Conservation (phyloP, 2,888 invertebrate genomes). For the Pecten maximus region DNA sequence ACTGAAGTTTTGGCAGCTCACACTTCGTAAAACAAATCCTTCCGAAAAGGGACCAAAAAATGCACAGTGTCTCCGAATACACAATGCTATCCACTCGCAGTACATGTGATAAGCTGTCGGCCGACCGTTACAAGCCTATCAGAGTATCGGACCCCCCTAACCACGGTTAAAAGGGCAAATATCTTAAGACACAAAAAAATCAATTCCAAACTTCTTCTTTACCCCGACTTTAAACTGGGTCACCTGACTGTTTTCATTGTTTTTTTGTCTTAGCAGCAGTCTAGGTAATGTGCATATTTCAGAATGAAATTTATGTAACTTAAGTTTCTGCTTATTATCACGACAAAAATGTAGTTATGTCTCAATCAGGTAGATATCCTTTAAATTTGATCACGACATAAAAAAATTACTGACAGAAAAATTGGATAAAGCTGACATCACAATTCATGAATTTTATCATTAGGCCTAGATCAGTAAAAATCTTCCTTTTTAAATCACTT, state of each 20-base stretch:
- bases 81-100: not conserved
- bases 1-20: not conserved
- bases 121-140: not conserved
- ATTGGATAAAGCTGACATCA: no score
- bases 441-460: no score
- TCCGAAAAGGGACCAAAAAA: constrained; percentile 23
- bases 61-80: not conserved
- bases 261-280: constrained; percentile 20
- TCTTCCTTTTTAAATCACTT: no score
- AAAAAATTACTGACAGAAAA: no score
- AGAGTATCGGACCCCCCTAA: not conserved
- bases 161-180: constrained; percentile 14
- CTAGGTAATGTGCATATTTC: not conserved
- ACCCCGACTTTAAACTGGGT: not conserved
- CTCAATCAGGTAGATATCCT: not conserved
- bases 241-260: not conserved
- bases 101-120: not conserved
- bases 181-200: not conserved
- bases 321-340: not conserved
- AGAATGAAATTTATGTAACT: not conserved
- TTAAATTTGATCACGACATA: not conserved
- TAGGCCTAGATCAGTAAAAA: no score
- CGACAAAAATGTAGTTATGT: not conserved
- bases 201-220: constrained; percentile 20
- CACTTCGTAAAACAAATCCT: constrained; percentile 4